These are phyloP conservation scores for Nymphalis polychloros DNA, from an alignment of 2,888 invertebrate genomes.

Conservation along the genomic window DNA sequence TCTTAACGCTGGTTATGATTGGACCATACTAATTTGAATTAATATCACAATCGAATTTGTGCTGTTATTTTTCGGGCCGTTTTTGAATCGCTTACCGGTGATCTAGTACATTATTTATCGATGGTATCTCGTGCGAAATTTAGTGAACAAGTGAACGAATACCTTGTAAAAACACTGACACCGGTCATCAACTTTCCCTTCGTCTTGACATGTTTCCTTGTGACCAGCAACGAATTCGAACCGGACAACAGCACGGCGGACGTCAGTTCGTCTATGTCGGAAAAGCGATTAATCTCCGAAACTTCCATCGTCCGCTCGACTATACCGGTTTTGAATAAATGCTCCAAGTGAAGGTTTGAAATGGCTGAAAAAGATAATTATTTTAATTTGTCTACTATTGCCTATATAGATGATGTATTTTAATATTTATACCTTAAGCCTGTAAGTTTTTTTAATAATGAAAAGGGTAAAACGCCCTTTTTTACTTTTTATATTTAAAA, in stretches of 20 bases:
- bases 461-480: too few relatives aligned
- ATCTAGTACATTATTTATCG: too few relatives aligned
- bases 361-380: constrained; percentile 62
- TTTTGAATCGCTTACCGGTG: too few relatives aligned
- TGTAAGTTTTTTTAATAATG: too few relatives aligned
- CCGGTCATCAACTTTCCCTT: constrained; percentile 78
- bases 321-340: constrained; percentile 74
- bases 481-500: too few relatives aligned
- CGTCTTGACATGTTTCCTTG: constrained; percentile 71
- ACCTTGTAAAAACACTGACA: constrained; percentile 79
- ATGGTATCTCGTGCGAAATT: too few relatives aligned
- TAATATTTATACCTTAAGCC: too few relatives aligned
- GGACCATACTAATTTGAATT: too few relatives aligned
- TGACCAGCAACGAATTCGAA: constrained; percentile 77
- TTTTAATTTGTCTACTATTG: neutral
- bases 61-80: too few relatives aligned
- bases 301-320: constrained; percentile 51
- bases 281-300: constrained; percentile 70
- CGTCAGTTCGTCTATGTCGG: constrained; percentile 81
- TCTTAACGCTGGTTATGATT: too few relatives aligned
- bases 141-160: constrained; percentile 39
- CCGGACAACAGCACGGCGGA: constrained; percentile 82
- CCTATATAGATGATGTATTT: too few relatives aligned
- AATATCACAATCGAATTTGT: too few relatives aligned
- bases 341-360: constrained; percentile 77